phyloP scores from a whole-genome alignment of 2,113 vertebrate species.

The Poeciliopsis turrubarensis region DNA sequence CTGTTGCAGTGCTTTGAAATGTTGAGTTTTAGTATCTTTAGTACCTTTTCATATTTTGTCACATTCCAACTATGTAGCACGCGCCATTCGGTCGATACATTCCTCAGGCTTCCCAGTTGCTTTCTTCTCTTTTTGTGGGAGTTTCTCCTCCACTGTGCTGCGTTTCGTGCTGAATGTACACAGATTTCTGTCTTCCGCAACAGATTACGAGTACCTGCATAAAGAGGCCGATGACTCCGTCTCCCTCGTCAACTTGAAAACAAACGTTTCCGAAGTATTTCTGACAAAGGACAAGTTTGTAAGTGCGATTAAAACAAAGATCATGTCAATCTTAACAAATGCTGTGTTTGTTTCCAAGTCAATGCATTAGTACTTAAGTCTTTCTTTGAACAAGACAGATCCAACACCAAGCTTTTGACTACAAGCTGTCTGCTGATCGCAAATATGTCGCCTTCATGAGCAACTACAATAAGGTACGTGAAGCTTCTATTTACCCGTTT shows the following conservation, averaged over 20 bases:
- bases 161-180: background rate
- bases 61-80: background rate
- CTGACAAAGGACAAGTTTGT: constrained; percentile 84
- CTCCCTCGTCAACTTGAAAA: constrained; percentile 77
- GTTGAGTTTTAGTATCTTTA: background rate
- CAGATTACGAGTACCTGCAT: constrained; percentile 77
- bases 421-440: constrained; percentile 86
- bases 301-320: constrained; percentile 47
- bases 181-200: background rate
- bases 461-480: constrained; percentile 89
- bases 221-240: constrained; percentile 74
- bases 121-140: background rate
- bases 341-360: background rate
- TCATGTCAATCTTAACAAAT: background rate
- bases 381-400: constrained; percentile 68
- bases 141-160: background rate
- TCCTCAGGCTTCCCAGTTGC: background rate
- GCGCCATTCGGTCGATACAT: background rate
- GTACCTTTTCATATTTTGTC: background rate
- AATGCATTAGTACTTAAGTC: background rate
- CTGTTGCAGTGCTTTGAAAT: background rate
- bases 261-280: constrained; percentile 60
- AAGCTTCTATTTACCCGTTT: background rate
- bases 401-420: constrained; percentile 83
- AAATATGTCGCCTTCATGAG: constrained; percentile 89